Conservation (phyloP, 2,888 invertebrate species). For the Dromius quadrimaculatus region DNA sequence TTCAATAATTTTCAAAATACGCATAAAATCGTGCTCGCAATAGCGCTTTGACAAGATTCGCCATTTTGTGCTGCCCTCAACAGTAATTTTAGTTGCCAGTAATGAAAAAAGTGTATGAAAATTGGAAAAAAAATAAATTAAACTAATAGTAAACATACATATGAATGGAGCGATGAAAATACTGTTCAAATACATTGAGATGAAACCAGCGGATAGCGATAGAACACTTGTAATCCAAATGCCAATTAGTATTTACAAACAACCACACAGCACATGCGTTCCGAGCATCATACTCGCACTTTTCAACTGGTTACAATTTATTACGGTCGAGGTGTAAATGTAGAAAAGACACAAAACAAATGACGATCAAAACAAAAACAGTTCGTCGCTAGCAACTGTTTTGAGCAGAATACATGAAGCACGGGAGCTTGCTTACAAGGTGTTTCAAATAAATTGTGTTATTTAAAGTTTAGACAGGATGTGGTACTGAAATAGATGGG, state of each 20-base stretch:
- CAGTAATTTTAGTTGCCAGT: too few species aligned
- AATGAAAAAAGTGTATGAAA: too few species aligned
- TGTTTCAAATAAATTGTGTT: constrained; percentile 49
- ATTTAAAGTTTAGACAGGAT: constrained; percentile 48
- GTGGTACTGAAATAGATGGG: constrained; percentile 46
- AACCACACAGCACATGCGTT: constrained; percentile 31
- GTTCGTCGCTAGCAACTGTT: constrained; percentile 32
- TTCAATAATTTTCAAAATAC: too few species aligned
- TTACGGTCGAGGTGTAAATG: constrained; percentile 26
- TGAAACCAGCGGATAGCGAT: neutral
- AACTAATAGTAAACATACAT: neutral
- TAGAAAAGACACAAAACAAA: constrained; percentile 33
- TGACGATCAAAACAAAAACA: constrained; percentile 37
- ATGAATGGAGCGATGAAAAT: neutral
- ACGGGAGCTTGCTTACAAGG: constrained; percentile 29
- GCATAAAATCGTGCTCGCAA: too few species aligned
- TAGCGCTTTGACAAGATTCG: too few species aligned
- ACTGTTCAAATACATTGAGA: constrained; percentile 20
- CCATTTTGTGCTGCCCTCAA: too few species aligned
- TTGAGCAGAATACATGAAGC: constrained; percentile 29
- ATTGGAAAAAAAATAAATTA: neutral
- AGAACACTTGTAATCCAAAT: constrained; percentile 18
- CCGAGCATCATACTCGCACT: constrained; percentile 6
- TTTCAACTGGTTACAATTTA: constrained; percentile 32
- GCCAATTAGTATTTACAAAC: constrained; percentile 44